Conservation (phyloP, 2,113 vertebrate species). For the Gavia stellata region DNA sequence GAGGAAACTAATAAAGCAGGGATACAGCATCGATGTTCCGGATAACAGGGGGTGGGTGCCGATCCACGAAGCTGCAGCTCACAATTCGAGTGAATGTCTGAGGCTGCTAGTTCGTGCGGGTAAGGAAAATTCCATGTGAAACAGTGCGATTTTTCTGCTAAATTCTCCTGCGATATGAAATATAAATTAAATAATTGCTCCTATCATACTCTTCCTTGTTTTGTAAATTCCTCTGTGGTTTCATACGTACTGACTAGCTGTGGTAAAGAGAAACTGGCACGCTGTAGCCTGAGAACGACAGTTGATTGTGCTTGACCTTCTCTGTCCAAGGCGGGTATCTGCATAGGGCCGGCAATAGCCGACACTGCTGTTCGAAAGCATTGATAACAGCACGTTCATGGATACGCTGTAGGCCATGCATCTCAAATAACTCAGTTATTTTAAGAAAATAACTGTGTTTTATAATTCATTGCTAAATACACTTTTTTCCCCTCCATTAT, state of each 20-base stretch:
- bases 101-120: slow-evolving; percentile 77
- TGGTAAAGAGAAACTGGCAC: neutral
- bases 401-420: fast-evolving
- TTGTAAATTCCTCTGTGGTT: neutral
- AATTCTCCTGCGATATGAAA: neutral
- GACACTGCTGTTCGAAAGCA: neutral
- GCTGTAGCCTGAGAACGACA: fast-evolving
- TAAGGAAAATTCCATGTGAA: slow-evolving; percentile 31
- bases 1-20: slow-evolving; percentile 76
- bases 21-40: slow-evolving; percentile 76
- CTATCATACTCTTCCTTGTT: fast-evolving
- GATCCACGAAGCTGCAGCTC: slow-evolving; percentile 88
- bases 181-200: neutral
- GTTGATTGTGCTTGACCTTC: neutral
- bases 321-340: neutral
- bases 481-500: neutral
- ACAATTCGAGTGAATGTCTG: slow-evolving; percentile 78
- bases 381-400: fast-evolving
- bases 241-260: neutral
- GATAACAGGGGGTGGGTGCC: slow-evolving; percentile 95
- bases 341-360: neutral
- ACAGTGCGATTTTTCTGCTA: neutral
- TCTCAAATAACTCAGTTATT: neutral
- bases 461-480: neutral
- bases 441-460: neutral